phyloP scores from a whole-genome alignment of 2,888 invertebrate species.

The Eupeodes luniger region DNA sequence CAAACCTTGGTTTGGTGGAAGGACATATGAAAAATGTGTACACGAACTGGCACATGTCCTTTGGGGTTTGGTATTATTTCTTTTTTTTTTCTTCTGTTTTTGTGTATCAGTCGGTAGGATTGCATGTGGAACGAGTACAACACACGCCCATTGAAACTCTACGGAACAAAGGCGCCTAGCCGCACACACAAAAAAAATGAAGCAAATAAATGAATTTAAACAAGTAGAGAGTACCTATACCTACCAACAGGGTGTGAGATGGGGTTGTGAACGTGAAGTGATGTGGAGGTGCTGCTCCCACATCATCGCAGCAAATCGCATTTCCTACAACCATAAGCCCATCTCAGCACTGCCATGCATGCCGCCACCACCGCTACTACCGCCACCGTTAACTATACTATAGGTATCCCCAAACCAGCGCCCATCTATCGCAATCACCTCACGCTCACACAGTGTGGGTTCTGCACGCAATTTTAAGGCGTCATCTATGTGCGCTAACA shows the following conservation, averaged over 20 bases:
- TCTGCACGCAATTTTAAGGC: conserved; percentile 76
- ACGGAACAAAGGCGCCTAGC: conserved; percentile 59
- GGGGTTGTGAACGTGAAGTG: not conserved
- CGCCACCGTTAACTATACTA: conserved; percentile 35
- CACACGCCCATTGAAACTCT: conserved; percentile 61
- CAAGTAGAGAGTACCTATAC: conserved; percentile 47
- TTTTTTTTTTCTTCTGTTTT: conserved; percentile 1
- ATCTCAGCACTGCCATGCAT: not conserved
- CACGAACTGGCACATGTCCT: conserved; percentile 74
- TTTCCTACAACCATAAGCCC: conserved; percentile 61
- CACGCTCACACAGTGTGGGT: conserved; percentile 53
- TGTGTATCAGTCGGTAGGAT: conserved; percentile 60
- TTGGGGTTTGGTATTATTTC: conserved; percentile 57
- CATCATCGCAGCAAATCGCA: conserved; percentile 64
- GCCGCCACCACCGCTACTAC: not conserved
- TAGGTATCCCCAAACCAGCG: conserved; percentile 28
- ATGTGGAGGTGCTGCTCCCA: conserved; percentile 33
- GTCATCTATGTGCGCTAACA: conserved; percentile 75
- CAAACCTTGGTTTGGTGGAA: conserved; percentile 15
- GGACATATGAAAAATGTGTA: conserved; percentile 67
- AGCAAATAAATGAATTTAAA: conserved; percentile 73
- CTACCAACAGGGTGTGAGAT: not conserved
- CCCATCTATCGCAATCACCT: conserved; percentile 36
- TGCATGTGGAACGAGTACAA: conserved; percentile 50
- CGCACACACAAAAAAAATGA: conserved; percentile 48